Evolutionary conservation across 1,140 invertebrate genomes (phyloP).

Genomic region (Ceratina calcarata): DNA sequence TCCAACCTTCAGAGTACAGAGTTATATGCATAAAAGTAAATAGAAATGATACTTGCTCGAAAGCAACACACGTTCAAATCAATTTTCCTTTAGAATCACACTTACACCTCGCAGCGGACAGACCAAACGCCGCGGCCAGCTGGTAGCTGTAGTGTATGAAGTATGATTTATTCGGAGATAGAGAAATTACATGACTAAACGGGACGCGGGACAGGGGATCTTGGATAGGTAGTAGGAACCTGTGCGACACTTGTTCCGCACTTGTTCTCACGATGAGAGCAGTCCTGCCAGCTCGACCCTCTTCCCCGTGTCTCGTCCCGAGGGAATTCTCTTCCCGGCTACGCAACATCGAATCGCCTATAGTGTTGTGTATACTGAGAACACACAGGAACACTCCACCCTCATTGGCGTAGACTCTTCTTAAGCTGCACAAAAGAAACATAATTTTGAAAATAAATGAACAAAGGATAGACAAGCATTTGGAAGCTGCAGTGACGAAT

Average conservation of each 20-base stretch:
- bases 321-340: slow-evolving; percentile 67
- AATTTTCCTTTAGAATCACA: background rate
- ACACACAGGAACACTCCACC: slow-evolving; percentile 32
- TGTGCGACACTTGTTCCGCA: slow-evolving; percentile 75
- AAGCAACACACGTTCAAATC: background rate
- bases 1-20: too few relatives aligned
- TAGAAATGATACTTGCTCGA: background rate
- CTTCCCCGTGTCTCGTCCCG: slow-evolving; percentile 64
- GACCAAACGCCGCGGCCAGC: background rate
- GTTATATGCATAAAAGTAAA: slow-evolving; percentile 4
- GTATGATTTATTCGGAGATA: slow-evolving; percentile 57
- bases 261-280: slow-evolving; percentile 77
- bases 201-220: slow-evolving; percentile 24
- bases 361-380: slow-evolving; percentile 24
- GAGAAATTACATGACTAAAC: slow-evolving; percentile 54
- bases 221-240: slow-evolving; percentile 51
- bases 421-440: too few relatives aligned
- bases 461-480: too few relatives aligned
- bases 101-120: background rate
- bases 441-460: too few relatives aligned
- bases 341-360: slow-evolving; percentile 58
- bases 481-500: too few relatives aligned
- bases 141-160: slow-evolving; percentile 4
- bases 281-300: slow-evolving; percentile 62
- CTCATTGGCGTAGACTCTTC: slow-evolving; percentile 53